phyloP scores from a whole-genome alignment of 2,797 vertebrate genomes.

The Platyrinchus mystaceus region DNA sequence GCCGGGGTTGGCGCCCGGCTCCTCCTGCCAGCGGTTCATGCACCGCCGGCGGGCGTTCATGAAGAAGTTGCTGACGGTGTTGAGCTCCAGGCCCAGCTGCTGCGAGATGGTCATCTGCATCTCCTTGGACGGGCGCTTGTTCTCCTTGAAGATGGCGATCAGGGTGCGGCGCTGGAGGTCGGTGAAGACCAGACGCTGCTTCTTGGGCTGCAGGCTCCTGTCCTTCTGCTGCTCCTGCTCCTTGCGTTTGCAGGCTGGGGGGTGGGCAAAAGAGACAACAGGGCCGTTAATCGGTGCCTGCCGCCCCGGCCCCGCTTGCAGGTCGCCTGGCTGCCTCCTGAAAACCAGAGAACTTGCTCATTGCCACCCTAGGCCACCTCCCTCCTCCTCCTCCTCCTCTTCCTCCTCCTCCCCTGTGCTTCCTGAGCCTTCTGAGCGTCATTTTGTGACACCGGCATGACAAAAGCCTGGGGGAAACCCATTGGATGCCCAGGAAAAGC shows the following conservation, averaged over 20 bases:
- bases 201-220: conserved; percentile 92
- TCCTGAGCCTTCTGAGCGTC: neutral
- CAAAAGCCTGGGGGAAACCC: neutral
- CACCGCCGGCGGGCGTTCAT: conserved; percentile 98
- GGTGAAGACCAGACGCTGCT: conserved; percentile 97
- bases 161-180: conserved; percentile 98
- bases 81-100: conserved; percentile 97
- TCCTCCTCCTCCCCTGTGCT: neutral
- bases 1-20: conserved; percentile 85
- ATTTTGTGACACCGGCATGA: neutral
- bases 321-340: neutral
- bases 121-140: conserved; percentile 96
- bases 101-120: conserved; percentile 99
- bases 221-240: conserved; percentile 98
- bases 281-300: neutral
- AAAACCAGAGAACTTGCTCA: neutral
- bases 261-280: conserved; percentile 1
- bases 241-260: conserved; percentile 95
- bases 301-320: neutral
- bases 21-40: conserved; percentile 96
- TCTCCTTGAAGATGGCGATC: conserved; percentile 99
- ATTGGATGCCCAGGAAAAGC: neutral
- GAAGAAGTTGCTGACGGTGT: conserved; percentile 99
- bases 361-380: neutral
- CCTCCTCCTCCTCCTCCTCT: conserved; percentile 18